phyloP scores from a whole-genome alignment of 2,797 vertebrate genomes.

The Enteromius paludinosus region DNA sequence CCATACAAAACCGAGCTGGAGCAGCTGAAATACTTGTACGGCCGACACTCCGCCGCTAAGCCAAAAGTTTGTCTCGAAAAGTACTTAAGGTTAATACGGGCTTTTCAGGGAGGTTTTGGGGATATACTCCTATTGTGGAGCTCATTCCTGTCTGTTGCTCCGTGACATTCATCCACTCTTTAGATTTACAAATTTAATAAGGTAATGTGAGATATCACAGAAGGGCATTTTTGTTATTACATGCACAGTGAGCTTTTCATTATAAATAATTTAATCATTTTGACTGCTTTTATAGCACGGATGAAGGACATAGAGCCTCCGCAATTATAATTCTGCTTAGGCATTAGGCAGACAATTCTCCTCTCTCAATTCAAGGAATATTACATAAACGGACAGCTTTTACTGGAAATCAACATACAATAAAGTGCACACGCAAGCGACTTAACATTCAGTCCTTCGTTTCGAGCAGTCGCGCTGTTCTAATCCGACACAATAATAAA shows the following conservation, averaged over 20 bases:
- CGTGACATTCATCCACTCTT: conserved; percentile 18
- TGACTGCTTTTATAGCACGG: conserved; percentile 33
- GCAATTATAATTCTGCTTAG: conserved; percentile 52
- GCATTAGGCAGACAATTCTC: conserved; percentile 71
- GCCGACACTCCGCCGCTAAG: conserved; percentile 65
- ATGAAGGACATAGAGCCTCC: conserved; percentile 27
- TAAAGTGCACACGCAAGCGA: background rate
- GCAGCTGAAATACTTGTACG: conserved; percentile 73
- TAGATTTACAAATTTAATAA: conserved; percentile 32
- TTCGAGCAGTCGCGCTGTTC: background rate
- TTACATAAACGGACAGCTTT: conserved; percentile 63
- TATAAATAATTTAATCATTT: conserved; percentile 43
- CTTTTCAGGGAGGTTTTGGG: conserved; percentile 70
- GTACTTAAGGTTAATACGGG: conserved; percentile 58
- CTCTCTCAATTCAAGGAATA: conserved; percentile 75
- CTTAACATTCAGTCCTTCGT: conserved; percentile 1
- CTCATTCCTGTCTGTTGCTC: conserved; percentile 19
- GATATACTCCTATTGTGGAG: conserved; percentile 21
- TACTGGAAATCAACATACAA: conserved; percentile 20
- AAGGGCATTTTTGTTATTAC: conserved; percentile 32
- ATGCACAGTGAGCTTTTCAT: conserved; percentile 44
- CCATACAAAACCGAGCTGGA: conserved; percentile 74
- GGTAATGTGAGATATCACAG: conserved; percentile 29
- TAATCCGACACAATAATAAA: background rate
- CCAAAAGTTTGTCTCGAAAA: conserved; percentile 59